Conservation (phyloP, 1,140 invertebrate genomes). For the Leptinotarsa defecta region DNA sequence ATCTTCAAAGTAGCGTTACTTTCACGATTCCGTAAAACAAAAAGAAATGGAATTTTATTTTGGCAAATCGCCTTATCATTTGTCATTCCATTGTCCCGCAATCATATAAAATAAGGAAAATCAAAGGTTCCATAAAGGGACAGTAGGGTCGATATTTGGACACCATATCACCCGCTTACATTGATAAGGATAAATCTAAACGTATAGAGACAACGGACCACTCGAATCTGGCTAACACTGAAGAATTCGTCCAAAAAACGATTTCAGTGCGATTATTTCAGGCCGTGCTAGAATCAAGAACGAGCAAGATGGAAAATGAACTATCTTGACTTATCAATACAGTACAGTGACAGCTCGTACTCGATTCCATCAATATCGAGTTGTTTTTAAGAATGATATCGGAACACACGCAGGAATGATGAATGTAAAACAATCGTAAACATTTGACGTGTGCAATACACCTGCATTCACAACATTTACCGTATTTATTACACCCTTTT, state of each 20-base stretch:
- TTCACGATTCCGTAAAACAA: background rate
- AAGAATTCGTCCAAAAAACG: background rate
- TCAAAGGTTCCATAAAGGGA: background rate
- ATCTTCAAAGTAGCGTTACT: background rate
- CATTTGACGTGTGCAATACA: conserved; percentile 12
- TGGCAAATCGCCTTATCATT: background rate
- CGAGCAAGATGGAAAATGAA: conserved; percentile 27
- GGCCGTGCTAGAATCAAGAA: background rate
- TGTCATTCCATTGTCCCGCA: conserved; percentile 19
- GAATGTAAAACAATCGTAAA: conserved; percentile 10
- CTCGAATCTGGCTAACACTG: background rate
- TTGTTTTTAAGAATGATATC: background rate
- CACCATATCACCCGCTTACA: conserved; percentile 22
- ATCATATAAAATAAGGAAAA: conserved; percentile 12
- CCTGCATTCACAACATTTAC: conserved; percentile 21
- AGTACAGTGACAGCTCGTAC: conserved; percentile 23
- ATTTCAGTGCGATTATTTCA: background rate
- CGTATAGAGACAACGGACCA: background rate
- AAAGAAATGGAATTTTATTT: conserved; percentile 9
- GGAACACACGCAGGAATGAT: background rate
- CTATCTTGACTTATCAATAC: conserved; percentile 3
- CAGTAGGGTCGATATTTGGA: conserved; percentile 26
- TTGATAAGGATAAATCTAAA: conserved; percentile 13
- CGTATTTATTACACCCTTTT: conserved; percentile 42
- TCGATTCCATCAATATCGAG: background rate